Evolutionary conservation across 2,113 vertebrate genomes (phyloP).

Genomic region (Penelope pileata): DNA sequence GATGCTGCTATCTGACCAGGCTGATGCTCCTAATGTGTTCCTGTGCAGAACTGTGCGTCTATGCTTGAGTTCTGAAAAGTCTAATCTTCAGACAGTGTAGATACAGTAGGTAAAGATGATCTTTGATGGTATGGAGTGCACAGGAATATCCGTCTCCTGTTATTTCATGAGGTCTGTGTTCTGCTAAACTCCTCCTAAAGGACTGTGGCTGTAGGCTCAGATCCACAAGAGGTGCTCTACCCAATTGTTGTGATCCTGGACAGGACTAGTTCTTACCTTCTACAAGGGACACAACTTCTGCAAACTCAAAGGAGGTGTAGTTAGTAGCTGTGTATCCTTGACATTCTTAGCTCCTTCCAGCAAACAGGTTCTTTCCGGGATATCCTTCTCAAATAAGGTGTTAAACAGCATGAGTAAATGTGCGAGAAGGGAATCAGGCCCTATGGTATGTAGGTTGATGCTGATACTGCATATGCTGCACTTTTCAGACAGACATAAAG

Average conservation of each 20-base stretch:
- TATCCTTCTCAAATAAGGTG: neutral
- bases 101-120: neutral
- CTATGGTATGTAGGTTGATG: neutral
- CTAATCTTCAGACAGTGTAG: neutral
- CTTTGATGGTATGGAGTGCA: neutral
- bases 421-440: neutral
- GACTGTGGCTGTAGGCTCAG: neutral
- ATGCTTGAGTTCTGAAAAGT: neutral
- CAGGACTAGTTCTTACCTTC: neutral
- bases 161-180: rapidly evolving
- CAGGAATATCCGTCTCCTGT: neutral
- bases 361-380: neutral
- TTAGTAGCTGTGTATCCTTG: neutral
- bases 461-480: neutral
- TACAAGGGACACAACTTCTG: neutral
- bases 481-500: neutral
- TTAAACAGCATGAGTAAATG: neutral
- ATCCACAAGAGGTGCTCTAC: neutral
- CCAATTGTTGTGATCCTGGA: neutral
- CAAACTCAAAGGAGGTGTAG: neutral
- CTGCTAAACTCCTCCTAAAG: neutral
- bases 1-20: too few relatives aligned
- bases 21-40: neutral
- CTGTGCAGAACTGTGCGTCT: neutral
- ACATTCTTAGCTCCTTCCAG: neutral